phyloP scores from a whole-genome alignment of 2,113 vertebrate genomes.

The Melospiza melodia region DNA sequence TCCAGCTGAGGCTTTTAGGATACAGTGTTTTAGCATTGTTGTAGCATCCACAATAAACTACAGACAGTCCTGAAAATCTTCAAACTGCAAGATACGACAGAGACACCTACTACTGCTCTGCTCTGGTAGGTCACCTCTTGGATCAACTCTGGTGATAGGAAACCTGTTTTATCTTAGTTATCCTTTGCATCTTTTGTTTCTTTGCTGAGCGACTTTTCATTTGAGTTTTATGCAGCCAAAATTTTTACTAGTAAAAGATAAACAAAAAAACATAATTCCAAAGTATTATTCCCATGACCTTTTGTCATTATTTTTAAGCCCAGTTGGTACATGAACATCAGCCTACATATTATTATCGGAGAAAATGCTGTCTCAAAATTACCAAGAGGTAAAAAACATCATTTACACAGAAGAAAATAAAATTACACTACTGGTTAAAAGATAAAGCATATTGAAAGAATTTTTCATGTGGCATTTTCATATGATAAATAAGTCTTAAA shows the following conservation, averaged over 20 bases:
- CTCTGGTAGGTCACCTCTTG: background rate
- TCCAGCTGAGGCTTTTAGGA: background rate
- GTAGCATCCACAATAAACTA: background rate
- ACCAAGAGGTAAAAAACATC: background rate
- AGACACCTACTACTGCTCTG: background rate
- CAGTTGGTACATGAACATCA: background rate
- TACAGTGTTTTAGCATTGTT: background rate
- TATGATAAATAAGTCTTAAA: conserved; percentile 48
- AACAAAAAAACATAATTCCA: background rate
- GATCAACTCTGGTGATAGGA: background rate
- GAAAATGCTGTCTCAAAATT: background rate
- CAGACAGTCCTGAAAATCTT: background rate
- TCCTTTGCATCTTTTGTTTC: background rate
- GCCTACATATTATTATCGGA: background rate
- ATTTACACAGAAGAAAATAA: background rate
- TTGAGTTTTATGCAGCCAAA: background rate
- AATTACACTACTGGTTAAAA: background rate
- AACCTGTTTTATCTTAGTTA: background rate
- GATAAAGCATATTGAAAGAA: background rate
- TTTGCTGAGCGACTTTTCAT: background rate
- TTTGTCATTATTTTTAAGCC: background rate
- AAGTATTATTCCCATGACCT: background rate
- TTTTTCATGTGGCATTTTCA: background rate
- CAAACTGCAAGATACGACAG: background rate
- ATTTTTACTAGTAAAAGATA: background rate